These are phyloP conservation scores for Benitochromis conjunctus DNA, from an alignment of 2,113 vertebrate genomes.

Conservation along the genomic window DNA sequence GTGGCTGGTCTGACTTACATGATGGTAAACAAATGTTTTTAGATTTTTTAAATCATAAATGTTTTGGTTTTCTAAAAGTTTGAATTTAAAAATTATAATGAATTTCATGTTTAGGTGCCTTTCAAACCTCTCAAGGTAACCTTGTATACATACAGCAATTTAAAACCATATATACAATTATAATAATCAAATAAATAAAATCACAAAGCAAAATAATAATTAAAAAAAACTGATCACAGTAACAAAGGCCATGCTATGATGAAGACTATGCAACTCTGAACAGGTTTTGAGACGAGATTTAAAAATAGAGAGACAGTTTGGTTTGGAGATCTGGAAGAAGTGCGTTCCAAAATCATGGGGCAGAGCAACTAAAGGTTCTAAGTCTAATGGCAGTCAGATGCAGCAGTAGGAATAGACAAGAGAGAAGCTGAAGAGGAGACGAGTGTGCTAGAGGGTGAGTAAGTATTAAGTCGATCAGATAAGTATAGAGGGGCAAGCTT, in stretches of 20 bases:
- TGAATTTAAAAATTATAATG: neutral
- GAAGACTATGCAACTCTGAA: neutral
- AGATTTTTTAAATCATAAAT: neutral
- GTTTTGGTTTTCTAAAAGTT: neutral
- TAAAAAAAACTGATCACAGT: fast-evolving
- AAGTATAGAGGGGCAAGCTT: neutral
- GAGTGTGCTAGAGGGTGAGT: neutral
- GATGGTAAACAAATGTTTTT: neutral
- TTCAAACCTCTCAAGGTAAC: neutral
- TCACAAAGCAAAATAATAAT: neutral
- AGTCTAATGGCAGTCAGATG: neutral
- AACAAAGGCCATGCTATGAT: neutral
- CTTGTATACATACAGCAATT: neutral
- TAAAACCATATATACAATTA: neutral
- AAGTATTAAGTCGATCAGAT: neutral
- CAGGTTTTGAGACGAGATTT: neutral
- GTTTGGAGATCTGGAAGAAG: neutral
- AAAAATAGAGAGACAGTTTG: neutral
- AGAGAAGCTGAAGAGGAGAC: neutral
- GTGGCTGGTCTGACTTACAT: neutral
- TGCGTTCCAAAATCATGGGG: neutral
- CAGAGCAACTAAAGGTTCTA: neutral
- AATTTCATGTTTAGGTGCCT: neutral
- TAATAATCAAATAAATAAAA: neutral
- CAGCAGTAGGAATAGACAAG: neutral